Conservation (phyloP, 2,797 vertebrate genomes). For the Chiloscyllium punctatum region DNA sequence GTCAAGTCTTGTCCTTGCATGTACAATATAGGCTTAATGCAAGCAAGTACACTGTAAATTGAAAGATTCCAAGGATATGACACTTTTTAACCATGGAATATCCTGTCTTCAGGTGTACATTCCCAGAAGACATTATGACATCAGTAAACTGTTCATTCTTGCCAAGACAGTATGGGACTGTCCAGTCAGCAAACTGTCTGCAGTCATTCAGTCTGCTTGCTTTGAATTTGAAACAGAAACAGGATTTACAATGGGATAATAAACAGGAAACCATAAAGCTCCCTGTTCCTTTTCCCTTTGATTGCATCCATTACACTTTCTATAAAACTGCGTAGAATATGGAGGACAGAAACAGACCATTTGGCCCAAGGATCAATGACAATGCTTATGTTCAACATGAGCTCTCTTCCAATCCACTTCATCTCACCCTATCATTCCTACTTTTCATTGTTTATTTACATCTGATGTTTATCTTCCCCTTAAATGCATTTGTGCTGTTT, state of each 20-base stretch:
- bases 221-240: neutral
- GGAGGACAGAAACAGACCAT: neutral
- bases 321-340: neutral
- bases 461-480: neutral
- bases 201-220: neutral
- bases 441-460: neutral
- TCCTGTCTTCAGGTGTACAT: neutral
- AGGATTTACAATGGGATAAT: neutral
- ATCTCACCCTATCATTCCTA: neutral
- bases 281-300: neutral
- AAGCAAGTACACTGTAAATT: neutral
- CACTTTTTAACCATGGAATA: neutral
- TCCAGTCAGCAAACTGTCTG: neutral
- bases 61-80: neutral
- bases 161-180: neutral
- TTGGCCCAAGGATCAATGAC: neutral
- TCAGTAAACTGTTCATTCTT: neutral
- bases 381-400: neutral
- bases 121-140: neutral
- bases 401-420: neutral
- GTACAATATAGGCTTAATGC: neutral
- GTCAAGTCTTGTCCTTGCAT: neutral
- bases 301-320: neutral
- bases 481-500: neutral
- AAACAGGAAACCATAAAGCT: neutral